Conservation (phyloP, 2,797 vertebrate species). For the Microchirus variegatus region DNA sequence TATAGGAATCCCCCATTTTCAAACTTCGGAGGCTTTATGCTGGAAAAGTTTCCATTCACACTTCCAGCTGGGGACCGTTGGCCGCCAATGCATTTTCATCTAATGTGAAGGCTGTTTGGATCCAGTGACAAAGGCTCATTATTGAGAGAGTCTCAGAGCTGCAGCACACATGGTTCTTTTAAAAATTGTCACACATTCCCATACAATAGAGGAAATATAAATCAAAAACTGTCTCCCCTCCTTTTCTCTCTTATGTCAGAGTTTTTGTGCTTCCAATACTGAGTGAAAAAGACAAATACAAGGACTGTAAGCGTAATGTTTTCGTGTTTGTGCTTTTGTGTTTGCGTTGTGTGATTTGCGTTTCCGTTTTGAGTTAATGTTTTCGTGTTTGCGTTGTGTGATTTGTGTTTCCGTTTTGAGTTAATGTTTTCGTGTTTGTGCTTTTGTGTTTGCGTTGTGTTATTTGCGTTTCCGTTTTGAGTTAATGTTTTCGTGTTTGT, state of each 20-base stretch:
- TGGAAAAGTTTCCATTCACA: conserved; percentile 60
- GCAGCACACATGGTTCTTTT: conserved; percentile 28
- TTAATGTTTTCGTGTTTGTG: too few species aligned
- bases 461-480: too few species aligned
- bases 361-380: too few species aligned
- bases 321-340: too few species aligned
- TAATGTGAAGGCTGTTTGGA: conserved; percentile 33
- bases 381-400: too few species aligned
- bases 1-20: conserved; percentile 60
- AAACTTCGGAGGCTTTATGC: conserved; percentile 24
- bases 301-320: too few species aligned
- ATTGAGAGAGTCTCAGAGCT: conserved; percentile 21
- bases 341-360: too few species aligned
- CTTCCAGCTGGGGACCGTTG: conserved; percentile 57
- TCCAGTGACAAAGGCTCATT: conserved; percentile 54
- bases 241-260: conserved; percentile 4
- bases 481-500: too few species aligned
- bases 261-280: conserved; percentile 8
- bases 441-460: too few species aligned
- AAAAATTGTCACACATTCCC: conserved; percentile 27
- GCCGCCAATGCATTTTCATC: conserved; percentile 29
- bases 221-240: neutral
- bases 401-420: too few species aligned
- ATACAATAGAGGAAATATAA: conserved; percentile 15
- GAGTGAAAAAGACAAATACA: too few species aligned